Percentiles rank a stretch among this genome's conserved stretches.
Conservation (phyloP, 2,888 invertebrate species). For the Strigamia crassipes region DNA sequence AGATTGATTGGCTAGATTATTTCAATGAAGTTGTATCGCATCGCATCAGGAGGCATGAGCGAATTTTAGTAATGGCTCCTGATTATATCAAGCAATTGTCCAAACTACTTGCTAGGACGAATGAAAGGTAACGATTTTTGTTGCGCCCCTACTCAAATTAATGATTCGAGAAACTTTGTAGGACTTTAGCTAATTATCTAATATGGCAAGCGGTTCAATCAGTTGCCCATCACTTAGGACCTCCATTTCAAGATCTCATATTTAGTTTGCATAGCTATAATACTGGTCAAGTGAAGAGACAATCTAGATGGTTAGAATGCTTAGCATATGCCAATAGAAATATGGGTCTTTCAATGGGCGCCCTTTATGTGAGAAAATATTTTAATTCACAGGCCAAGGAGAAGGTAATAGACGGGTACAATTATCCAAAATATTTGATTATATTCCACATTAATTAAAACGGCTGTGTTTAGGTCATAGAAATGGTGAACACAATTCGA, state of each 20-base stretch:
- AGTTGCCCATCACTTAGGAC: constrained; percentile 41
- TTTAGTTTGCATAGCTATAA: constrained; percentile 43
- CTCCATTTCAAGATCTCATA: constrained; percentile 37
- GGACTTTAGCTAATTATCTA: constrained; percentile 45
- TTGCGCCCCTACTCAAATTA: not conserved
- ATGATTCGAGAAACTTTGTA: not conserved
- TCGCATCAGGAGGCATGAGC: constrained; percentile 20
- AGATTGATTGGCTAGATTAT: constrained; percentile 72
- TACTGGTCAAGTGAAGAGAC: constrained; percentile 43
- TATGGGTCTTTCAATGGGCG: constrained; percentile 64
- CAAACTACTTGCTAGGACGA: constrained; percentile 27
- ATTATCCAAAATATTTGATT: not conserved
- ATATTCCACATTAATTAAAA: not conserved
- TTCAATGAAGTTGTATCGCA: constrained; percentile 65
- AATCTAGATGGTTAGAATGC: constrained; percentile 44
- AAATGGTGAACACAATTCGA: constrained; percentile 85
- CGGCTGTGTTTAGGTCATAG: constrained; percentile 65
- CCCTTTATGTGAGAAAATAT: constrained; percentile 82
- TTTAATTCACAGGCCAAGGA: constrained; percentile 83
- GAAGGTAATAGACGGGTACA: constrained; percentile 59
- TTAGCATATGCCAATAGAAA: constrained; percentile 45
- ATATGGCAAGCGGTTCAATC: constrained; percentile 47
- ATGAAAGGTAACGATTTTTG: constrained; percentile 30
- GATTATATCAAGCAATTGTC: constrained; percentile 31
- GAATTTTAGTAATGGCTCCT: constrained; percentile 31